Percentiles rank a stretch among this genome's conserved stretches.
Conservation (phyloP, 1,140 invertebrate species). For the Drosophila ambigua region DNA sequence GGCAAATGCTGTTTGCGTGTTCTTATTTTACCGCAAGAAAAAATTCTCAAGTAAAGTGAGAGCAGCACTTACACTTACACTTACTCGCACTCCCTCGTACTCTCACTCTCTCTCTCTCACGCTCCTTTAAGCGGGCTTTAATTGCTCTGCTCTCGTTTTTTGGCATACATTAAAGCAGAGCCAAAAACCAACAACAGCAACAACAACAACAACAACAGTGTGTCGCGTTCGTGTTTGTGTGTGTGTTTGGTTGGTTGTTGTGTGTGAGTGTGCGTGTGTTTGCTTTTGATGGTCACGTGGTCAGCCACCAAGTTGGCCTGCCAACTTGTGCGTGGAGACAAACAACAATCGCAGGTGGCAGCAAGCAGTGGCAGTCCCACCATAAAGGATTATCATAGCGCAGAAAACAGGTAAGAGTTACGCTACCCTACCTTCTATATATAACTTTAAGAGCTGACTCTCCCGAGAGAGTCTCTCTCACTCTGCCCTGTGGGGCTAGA, state of each 20-base stretch:
- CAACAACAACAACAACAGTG: conserved; percentile 27
- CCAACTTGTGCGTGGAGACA: conserved; percentile 73
- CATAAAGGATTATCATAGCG: conserved; percentile 62
- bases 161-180: conserved; percentile 56
- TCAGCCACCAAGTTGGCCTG: conserved; percentile 53
- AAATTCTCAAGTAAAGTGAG: no score
- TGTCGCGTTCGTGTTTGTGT: conserved; percentile 23
- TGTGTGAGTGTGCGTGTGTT: conserved; percentile 36
- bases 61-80: background rate
- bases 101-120: conserved; percentile 3
- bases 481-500: no score
- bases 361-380: conserved; percentile 22
- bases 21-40: no score
- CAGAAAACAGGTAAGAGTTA: conserved; percentile 11
- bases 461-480: no score
- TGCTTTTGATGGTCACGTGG: conserved; percentile 68
- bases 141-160: conserved; percentile 58
- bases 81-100: background rate
- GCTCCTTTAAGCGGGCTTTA: conserved; percentile 33
- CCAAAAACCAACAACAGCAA: conserved; percentile 25
- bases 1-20: no score
- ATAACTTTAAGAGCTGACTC: background rate
- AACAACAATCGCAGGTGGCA: conserved; percentile 14
- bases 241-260: conserved; percentile 3
- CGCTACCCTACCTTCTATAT: no score